A percentile compares a stretch with the other conserved stretches of the same genome.
phyloP scores from a whole-genome alignment of 1,140 invertebrate species.

The Sminthurides bifidus region DNA sequence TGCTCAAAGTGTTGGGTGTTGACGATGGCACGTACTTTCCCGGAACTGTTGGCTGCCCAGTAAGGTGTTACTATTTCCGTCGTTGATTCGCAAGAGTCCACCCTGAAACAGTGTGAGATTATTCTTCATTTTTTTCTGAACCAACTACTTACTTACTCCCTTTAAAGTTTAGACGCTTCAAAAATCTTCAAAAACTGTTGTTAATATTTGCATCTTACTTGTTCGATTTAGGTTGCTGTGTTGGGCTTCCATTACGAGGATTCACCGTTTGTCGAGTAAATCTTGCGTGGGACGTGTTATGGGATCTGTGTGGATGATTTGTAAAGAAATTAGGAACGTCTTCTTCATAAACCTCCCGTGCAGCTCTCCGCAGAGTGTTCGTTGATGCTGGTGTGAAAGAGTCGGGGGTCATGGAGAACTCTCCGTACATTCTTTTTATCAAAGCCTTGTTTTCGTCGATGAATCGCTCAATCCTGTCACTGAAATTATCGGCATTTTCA shows the following conservation, averaged over 20 bases:
- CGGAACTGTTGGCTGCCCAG: conserved; percentile 82
- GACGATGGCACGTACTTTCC: conserved; percentile 78
- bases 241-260: conserved; percentile 26
- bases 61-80: conserved; percentile 87
- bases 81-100: conserved; percentile 80
- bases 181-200: background rate
- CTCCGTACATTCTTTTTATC: conserved; percentile 83
- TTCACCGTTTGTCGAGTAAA: conserved; percentile 29
- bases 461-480: conserved; percentile 75
- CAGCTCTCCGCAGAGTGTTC: conserved; percentile 22
- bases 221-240: conserved; percentile 28
- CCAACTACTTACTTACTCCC: background rate
- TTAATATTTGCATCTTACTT: conserved; percentile 11
- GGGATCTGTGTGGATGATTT: background rate
- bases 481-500: conserved; percentile 47
- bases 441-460: conserved; percentile 88
- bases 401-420: conserved; percentile 50
- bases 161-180: background rate
- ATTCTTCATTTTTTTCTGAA: background rate
- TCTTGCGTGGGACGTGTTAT: conserved; percentile 15
- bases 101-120: conserved; percentile 41
- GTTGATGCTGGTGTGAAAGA: conserved; percentile 11
- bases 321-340: conserved; percentile 23
- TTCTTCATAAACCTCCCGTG: conserved; percentile 28
- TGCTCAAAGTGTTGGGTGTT: conserved; percentile 91